Percentiles rank a stretch among this genome's conserved stretches.
phyloP scores from a whole-genome alignment of 1,140 invertebrate genomes.

The Procambarus virginalis region DNA sequence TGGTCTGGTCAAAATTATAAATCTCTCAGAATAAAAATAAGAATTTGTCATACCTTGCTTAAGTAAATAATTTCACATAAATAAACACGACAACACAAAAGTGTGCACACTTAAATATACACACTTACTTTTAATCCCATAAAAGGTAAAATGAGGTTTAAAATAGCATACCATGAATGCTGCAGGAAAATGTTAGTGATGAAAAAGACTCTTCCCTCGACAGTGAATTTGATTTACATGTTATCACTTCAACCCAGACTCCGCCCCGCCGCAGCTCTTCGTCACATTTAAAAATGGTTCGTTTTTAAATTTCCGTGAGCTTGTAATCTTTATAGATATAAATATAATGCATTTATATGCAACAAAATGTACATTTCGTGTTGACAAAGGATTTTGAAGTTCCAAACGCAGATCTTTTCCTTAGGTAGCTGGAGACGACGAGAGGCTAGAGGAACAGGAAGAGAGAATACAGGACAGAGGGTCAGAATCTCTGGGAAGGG shows the following conservation, averaged over 20 bases:
- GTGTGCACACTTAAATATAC: no score
- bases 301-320: background rate
- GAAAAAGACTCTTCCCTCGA: background rate
- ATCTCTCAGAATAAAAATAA: no score
- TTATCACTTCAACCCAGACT: conserved; percentile 9
- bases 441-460: background rate
- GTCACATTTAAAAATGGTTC: background rate
- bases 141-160: background rate
- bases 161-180: background rate
- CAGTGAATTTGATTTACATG: conserved; percentile 10
- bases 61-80: no score
- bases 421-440: background rate
- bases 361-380: no score
- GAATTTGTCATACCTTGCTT: no score
- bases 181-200: background rate
- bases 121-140: no score
- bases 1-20: no score
- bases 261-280: background rate
- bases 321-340: no score
- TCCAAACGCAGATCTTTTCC: no score
- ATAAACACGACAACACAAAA: no score
- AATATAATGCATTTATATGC: no score
- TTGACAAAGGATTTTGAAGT: background rate
- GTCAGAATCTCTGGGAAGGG: background rate
- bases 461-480: background rate